Percentiles rank a stretch among this genome's conserved stretches.
These are phyloP conservation scores for Tiaroga cobitis DNA, from an alignment of 2,797 vertebrate species.

Conservation along the genomic window DNA sequence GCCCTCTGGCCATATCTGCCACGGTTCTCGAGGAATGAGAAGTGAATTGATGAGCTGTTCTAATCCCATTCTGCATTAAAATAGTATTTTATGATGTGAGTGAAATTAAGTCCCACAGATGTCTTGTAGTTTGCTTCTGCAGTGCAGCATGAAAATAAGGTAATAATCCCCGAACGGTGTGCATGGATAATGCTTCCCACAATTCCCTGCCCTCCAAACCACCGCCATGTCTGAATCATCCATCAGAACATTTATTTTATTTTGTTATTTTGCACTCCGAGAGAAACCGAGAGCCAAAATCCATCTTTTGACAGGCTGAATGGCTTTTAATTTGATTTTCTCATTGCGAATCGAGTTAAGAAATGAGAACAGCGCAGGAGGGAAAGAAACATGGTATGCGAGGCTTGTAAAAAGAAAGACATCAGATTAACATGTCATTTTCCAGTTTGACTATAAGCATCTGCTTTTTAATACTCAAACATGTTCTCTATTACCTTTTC, in stretches of 20 bases:
- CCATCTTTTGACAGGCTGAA: conserved; percentile 54
- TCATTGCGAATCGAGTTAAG: conserved; percentile 57
- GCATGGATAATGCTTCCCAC: conserved; percentile 19
- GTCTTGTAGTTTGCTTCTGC: conserved; percentile 13
- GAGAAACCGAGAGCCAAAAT: conserved; percentile 46
- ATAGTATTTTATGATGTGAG: conserved; percentile 42
- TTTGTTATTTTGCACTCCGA: conserved; percentile 38
- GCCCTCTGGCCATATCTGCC: conserved; percentile 16
- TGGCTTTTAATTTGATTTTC: conserved; percentile 56
- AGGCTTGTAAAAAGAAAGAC: conserved; percentile 24
- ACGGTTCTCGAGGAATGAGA: conserved; percentile 5
- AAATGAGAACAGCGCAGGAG: conserved; percentile 43
- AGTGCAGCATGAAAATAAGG: conserved; percentile 30
- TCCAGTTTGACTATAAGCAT: conserved; percentile 31
- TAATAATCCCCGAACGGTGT: conserved; percentile 34
- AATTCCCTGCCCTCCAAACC: conserved; percentile 19
- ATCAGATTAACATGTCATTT: conserved; percentile 38
- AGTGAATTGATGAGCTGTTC: conserved; percentile 38
- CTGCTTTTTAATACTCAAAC: conserved; percentile 34
- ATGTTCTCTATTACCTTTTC: conserved; percentile 38
- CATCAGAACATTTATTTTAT: conserved; percentile 40
- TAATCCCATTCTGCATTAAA: conserved; percentile 40
- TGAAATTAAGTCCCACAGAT: conserved; percentile 41
- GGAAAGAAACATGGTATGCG: neutral
- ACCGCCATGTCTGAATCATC: conserved; percentile 47